Base-by-base conservation (phyloP, 2,888 invertebrate species). In the Drosophila yooni region DNA sequence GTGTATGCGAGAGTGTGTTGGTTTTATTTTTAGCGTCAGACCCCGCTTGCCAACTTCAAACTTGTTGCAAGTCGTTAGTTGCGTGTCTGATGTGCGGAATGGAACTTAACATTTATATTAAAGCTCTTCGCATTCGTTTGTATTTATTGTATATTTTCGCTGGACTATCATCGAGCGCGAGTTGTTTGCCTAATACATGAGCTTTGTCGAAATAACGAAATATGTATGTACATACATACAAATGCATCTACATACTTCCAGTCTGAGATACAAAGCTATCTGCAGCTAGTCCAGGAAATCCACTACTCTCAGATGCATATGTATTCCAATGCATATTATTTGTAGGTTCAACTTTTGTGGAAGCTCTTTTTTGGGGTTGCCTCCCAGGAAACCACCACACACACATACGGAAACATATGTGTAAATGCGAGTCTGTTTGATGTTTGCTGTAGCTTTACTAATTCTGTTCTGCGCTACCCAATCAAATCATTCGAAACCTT, bases 51-150 rank as follows among this genome's bases (percentile, higher is more conserved):
- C 79, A 75, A 78, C 89, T 89, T 89, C 84, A 85, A 85, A 85
- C 89, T 85, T 85, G 84, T 85, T 85, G 84, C 89, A 83, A 85
- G 87, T 79, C 83, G 84, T 75, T 70, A 46, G 62, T 79, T 70
- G 68, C 72, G 77, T 85, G 83, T 78, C 86, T 83, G 83, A 81
- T 78, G 72, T 77, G 70, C 79, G 43, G 67, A 83, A 77, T 83
- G 79, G 63, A 74, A 79, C 75, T 70, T 58, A 57, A 70, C 70
- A 81, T 81, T 59, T 72, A 52, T 69, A 72, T 82, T 83, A 81
- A 81, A 79, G 74, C 79, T 86, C 72, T 58, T 74, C 70, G 63
- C 51, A 59, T 43, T 69, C 53, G 36, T 57, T n/a, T 61, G 40
- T 33, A 29, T 31, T 27, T 59, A 36, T 53, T 36, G 1, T 21